phyloP scores from a whole-genome alignment of 2,113 vertebrate genomes.

The Theropithecus gelada region DNA sequence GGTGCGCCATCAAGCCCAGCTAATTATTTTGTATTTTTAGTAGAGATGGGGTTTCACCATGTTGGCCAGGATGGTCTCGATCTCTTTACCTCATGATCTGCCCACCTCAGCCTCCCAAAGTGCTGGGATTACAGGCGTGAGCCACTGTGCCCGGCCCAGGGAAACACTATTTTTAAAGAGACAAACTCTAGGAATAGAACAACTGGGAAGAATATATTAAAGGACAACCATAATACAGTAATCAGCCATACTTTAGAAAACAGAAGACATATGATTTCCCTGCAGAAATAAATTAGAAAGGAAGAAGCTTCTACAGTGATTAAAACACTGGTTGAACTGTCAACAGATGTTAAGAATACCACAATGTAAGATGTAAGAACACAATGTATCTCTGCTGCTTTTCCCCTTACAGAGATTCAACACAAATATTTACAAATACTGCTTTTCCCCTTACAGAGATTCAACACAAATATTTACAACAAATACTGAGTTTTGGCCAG shows the following conservation, averaged over 20 bases:
- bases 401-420: not conserved
- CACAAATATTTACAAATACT: not conserved
- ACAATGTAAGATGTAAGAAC: not conserved
- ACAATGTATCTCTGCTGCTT: not conserved
- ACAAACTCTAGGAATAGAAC: not conserved
- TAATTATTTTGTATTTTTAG: too few species aligned
- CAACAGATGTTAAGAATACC: not conserved
- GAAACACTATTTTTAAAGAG: not conserved
- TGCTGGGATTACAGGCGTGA: too few species aligned
- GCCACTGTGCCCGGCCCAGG: too few species aligned
- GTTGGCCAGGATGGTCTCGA: too few species aligned
- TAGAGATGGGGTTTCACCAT: too few species aligned
- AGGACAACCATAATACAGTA: not conserved
- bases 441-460: not conserved
- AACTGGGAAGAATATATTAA: not conserved
- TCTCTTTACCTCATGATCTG: too few species aligned
- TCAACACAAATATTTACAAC: not conserved
- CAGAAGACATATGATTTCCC: not conserved
- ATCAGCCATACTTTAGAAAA: not conserved
- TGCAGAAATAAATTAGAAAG: constrained; percentile 33
- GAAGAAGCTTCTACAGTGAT: not conserved
- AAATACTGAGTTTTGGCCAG: not conserved
- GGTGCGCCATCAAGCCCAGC: too few species aligned
- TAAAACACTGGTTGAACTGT: not conserved
- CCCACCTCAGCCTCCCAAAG: too few species aligned